Conservation (phyloP, 2,113 vertebrate species). For the Nibea coibor region DNA sequence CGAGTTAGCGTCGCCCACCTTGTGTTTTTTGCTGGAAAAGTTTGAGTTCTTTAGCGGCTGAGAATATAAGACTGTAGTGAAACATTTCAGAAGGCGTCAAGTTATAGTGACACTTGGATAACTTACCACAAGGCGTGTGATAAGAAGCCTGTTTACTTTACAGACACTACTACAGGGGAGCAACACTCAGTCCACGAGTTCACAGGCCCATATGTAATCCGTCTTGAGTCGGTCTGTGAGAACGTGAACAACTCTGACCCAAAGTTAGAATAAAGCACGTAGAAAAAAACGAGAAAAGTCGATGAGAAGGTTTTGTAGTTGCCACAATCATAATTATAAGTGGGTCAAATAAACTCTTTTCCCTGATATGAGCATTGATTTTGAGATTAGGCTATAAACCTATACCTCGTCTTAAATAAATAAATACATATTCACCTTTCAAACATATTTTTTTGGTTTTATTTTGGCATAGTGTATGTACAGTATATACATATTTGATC, state of each 20-base stretch:
- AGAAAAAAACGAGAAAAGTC: too few relatives aligned
- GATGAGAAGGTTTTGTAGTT: not conserved
- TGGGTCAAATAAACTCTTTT: not conserved
- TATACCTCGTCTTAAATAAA: too few relatives aligned
- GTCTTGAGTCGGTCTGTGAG: not conserved
- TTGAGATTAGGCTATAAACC: too few relatives aligned
- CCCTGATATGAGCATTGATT: too few relatives aligned
- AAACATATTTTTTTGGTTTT: not conserved
- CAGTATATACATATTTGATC: not conserved
- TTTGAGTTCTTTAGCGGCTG: not conserved
- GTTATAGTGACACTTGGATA: not conserved
- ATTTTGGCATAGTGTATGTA: not conserved
- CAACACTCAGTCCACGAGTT: not conserved
- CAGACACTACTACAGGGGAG: not conserved
- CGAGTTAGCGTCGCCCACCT: constrained; percentile 40
- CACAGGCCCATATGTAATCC: constrained; percentile 9
- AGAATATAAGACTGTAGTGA: not conserved
- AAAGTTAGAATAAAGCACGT: not conserved
- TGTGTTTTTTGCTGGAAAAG: constrained; percentile 33
- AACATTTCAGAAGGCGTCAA: not conserved
- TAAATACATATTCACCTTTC: too few relatives aligned
- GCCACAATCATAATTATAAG: not conserved
- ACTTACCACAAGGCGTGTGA: constrained; percentile 13
- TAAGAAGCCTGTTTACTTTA: constrained; percentile 39
- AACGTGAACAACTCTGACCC: not conserved